Evolutionary conservation across 2,113 vertebrate genomes (phyloP).

Genomic region (Barbus barbus): DNA sequence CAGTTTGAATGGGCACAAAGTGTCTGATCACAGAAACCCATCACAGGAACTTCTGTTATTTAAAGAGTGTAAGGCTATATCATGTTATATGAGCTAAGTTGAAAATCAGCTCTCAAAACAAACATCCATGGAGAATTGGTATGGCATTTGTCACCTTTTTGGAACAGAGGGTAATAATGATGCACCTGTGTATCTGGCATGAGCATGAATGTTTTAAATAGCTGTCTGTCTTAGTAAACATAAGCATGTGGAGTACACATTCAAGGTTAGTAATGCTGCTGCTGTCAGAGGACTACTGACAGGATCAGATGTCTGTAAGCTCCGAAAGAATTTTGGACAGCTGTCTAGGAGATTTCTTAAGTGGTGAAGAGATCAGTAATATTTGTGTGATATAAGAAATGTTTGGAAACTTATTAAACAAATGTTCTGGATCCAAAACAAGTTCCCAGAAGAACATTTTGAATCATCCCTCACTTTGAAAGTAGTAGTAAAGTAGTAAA

Average conservation of each 20-base stretch:
- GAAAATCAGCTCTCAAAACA: constrained; percentile 14
- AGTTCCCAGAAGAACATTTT: background rate
- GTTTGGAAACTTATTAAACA: background rate
- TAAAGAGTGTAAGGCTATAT: background rate
- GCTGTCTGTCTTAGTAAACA: constrained; percentile 1
- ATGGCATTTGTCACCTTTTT: constrained; percentile 24
- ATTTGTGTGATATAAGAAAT: background rate
- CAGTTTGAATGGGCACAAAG: background rate
- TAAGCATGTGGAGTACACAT: constrained; percentile 8
- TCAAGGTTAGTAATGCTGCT: constrained; percentile 1
- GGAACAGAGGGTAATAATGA: background rate
- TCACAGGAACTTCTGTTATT: constrained; percentile 1
- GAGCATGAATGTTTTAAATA: constrained; percentile 26
- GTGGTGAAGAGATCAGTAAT: background rate
- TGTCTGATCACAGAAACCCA: background rate
- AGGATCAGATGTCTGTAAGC: constrained; percentile 19
- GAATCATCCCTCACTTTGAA: background rate
- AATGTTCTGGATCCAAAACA: background rate
- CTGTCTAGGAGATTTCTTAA: constrained; percentile 16
- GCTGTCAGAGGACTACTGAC: background rate
- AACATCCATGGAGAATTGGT: constrained; percentile 13
- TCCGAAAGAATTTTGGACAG: constrained; percentile 23
- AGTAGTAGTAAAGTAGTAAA: no score
- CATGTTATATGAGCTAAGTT: background rate
- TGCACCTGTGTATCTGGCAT: constrained; percentile 46